These are phyloP conservation scores for Chalcosyrphus nemorum DNA, from an alignment of 2,888 invertebrate species.

Conservation along the genomic window DNA sequence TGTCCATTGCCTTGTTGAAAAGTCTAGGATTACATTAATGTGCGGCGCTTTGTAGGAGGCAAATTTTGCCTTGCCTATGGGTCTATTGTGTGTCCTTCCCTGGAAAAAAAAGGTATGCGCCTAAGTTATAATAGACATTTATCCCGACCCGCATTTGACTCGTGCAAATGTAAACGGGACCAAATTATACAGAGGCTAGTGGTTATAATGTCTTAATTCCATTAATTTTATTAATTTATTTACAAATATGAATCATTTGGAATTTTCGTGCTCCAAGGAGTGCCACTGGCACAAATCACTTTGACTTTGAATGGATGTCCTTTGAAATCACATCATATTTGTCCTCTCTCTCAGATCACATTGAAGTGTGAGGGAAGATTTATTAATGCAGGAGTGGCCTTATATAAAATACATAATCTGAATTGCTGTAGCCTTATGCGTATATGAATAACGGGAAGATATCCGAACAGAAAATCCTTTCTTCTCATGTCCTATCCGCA, in stretches of 20 bases:
- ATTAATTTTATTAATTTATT: slow-evolving; percentile 41
- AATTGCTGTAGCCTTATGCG: too few relatives aligned
- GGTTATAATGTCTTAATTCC: slow-evolving; percentile 40
- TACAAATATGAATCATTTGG: slow-evolving; percentile 26
- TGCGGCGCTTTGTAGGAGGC: slow-evolving; percentile 10
- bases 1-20: slow-evolving; percentile 25
- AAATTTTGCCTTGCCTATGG: slow-evolving; percentile 15
- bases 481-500: background rate
- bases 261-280: slow-evolving; percentile 22
- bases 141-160: slow-evolving; percentile 18
- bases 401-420: slow-evolving; percentile 4
- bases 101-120: slow-evolving; percentile 24
- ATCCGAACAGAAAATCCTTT: slow-evolving; percentile 3
- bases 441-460: background rate
- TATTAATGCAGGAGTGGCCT: slow-evolving; percentile 46
- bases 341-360: slow-evolving; percentile 4
- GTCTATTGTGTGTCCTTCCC: slow-evolving; percentile 37
- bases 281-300: slow-evolving; percentile 23
- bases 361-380: slow-evolving; percentile 10
- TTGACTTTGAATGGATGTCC: slow-evolving; percentile 32
- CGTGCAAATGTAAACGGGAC: slow-evolving; percentile 20
- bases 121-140: slow-evolving; percentile 43
- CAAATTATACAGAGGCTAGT: background rate
- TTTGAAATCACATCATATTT: slow-evolving; percentile 28
- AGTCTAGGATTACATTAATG: slow-evolving; percentile 52